phyloP scores from a whole-genome alignment of 2,888 invertebrate genomes.

The Lathronympha strigana region DNA sequence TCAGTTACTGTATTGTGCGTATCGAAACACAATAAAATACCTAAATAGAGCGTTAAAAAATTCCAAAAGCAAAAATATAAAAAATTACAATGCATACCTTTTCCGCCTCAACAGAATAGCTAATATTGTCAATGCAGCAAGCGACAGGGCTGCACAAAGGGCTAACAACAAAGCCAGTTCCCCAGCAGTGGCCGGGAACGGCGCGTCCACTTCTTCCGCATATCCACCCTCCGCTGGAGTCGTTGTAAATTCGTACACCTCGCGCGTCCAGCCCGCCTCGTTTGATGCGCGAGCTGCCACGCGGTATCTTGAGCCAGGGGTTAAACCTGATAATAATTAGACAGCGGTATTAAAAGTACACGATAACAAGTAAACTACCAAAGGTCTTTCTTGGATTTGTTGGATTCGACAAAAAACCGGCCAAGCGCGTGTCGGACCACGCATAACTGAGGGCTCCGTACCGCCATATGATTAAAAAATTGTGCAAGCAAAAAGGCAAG shows the following conservation, averaged over 20 bases:
- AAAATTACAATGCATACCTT: constrained; percentile 59
- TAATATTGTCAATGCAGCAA: constrained; percentile 83
- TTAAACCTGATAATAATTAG: constrained; percentile 62
- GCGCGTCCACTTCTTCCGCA: constrained; percentile 77
- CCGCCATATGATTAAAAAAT: no score
- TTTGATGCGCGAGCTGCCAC: constrained; percentile 85
- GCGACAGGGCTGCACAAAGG: constrained; percentile 82
- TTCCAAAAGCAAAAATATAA: not conserved
- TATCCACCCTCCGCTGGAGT: constrained; percentile 80
- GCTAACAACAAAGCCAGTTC: constrained; percentile 77
- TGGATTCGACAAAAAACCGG: not conserved
- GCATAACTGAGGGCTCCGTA: no score
- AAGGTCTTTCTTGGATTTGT: not conserved
- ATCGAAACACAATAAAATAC: no score
- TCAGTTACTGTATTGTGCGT: no score
- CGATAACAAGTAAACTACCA: no score
- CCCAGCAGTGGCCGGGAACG: constrained; percentile 77
- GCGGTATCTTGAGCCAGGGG: constrained; percentile 85
- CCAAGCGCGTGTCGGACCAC: no score
- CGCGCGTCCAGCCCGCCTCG: constrained; percentile 85
- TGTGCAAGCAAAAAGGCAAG: no score
- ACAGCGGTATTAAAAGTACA: not conserved
- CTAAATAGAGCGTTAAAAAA: no score
- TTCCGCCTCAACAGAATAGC: constrained; percentile 84
- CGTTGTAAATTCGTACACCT: constrained; percentile 85